phyloP scores from a whole-genome alignment of 2,797 vertebrate species.

The Pseudomugil tenellus region DNA sequence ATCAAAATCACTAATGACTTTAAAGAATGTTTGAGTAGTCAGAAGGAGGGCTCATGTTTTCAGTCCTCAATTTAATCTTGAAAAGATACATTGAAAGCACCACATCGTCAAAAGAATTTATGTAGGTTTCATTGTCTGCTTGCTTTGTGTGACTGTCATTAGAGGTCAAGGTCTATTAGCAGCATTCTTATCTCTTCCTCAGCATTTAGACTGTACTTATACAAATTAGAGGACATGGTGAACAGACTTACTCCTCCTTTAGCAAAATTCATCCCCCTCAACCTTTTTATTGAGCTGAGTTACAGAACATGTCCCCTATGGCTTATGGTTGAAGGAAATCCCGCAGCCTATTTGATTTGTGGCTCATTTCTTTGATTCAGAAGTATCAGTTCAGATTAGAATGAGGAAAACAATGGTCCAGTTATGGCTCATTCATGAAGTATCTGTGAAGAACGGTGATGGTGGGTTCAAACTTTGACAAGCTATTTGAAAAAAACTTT shows the following conservation, averaged over 20 bases:
- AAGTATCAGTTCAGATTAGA: background rate
- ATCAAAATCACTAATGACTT: conserved; percentile 51
- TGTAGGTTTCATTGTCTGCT: conserved; percentile 41
- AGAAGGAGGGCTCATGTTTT: background rate
- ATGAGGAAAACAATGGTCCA: background rate
- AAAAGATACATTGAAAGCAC: conserved; percentile 27
- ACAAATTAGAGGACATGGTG: conserved; percentile 60
- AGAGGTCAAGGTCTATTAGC: conserved; percentile 70
- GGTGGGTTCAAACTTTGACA: too few relatives aligned
- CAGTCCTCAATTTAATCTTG: conserved; percentile 17
- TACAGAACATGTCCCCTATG: background rate
- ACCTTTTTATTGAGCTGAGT: background rate
- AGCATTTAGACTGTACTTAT: conserved; percentile 66
- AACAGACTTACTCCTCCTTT: conserved; percentile 30
- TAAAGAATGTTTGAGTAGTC: conserved; percentile 18
- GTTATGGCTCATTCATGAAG: background rate
- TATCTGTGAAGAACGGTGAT: background rate
- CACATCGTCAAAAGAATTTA: conserved; percentile 24
- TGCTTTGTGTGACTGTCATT: conserved; percentile 61
- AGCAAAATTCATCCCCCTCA: conserved; percentile 23
- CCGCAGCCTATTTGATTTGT: background rate
- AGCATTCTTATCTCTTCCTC: conserved; percentile 60
- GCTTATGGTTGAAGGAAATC: background rate
- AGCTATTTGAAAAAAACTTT: background rate
- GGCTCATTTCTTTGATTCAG: background rate